Evolutionary conservation across 2,888 invertebrate genomes (phyloP).

Genomic region (Dyspetes luteomarginatus): DNA sequence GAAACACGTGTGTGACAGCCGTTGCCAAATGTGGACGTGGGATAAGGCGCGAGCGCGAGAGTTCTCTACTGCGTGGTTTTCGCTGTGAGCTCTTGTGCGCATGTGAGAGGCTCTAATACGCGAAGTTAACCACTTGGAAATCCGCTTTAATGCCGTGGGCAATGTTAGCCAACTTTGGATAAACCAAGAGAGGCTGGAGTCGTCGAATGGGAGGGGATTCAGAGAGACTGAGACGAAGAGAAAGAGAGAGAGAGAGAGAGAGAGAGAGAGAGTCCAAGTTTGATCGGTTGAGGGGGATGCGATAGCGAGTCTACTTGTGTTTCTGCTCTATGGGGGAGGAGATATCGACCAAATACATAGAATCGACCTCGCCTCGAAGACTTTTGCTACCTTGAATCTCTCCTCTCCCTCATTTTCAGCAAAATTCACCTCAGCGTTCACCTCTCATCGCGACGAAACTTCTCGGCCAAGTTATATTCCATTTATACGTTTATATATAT

Average conservation of each 20-base stretch:
- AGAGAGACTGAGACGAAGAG: conserved; percentile 6
- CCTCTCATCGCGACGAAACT: conserved; percentile 39
- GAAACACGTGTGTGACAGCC: conserved; percentile 51
- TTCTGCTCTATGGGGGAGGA: conserved; percentile 6
- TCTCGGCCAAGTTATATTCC: conserved; percentile 48
- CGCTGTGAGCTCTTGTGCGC: conserved; percentile 39
- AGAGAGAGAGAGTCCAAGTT: conserved; percentile 28
- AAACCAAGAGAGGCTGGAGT: conserved; percentile 63
- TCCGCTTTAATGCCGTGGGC: conserved; percentile 75
- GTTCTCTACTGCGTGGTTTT: conserved; percentile 41
- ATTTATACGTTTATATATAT: conserved; percentile 17
- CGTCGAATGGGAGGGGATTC: conserved; percentile 45
- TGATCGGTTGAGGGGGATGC: conserved; percentile 39
- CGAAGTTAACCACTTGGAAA: conserved; percentile 81
- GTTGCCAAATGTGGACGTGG: conserved; percentile 33
- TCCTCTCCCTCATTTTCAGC: conserved; percentile 15
- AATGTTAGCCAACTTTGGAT: conserved; percentile 67
- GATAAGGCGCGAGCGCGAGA: conserved; percentile 44
- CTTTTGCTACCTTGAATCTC: conserved; percentile 27
- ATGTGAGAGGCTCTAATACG: conserved; percentile 74
- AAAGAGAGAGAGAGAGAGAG: conserved; percentile 22
- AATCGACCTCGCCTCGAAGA: conserved; percentile 6
- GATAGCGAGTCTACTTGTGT: conserved; percentile 43
- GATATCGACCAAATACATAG: not conserved
- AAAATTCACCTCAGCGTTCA: conserved; percentile 27